Evolutionary conservation across 1,140 invertebrate genomes (phyloP).

Genomic region (Sycobia sp.): DNA sequence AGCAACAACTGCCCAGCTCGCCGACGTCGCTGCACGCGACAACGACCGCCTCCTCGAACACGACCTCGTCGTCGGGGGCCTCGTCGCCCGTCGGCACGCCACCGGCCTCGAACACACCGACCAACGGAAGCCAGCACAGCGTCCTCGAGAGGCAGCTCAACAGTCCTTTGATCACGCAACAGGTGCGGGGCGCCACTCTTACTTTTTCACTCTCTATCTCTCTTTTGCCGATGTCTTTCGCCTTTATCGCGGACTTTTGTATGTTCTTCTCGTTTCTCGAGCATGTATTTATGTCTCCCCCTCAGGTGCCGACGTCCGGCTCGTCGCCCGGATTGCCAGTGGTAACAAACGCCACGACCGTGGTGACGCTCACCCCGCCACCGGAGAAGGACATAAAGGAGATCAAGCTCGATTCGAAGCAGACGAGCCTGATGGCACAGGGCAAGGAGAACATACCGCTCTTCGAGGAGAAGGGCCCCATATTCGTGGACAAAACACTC

Average conservation of each 20-base stretch:
- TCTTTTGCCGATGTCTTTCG: no score
- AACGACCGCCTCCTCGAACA: slow-evolving; percentile 39
- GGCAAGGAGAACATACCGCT: slow-evolving; percentile 66
- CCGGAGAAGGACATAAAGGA: slow-evolving; percentile 58
- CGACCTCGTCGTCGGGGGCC: slow-evolving; percentile 45
- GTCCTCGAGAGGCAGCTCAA: slow-evolving; percentile 57
- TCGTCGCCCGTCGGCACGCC: slow-evolving; percentile 50
- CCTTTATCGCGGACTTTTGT: background rate
- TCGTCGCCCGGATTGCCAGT: slow-evolving; percentile 49
- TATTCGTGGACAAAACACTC: slow-evolving; percentile 50
- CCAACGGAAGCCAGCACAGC: slow-evolving; percentile 45
- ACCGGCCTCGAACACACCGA: slow-evolving; percentile 51
- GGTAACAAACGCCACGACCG: slow-evolving; percentile 53
- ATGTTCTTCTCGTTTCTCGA: no score
- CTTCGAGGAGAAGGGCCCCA: slow-evolving; percentile 53
- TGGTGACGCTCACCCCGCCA: slow-evolving; percentile 54
- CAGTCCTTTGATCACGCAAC: slow-evolving; percentile 55
- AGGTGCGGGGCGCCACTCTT: slow-evolving; percentile 32
- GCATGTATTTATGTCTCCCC: no score
- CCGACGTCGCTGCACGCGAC: slow-evolving; percentile 1
- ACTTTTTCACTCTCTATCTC: no score
- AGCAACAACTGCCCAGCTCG: slow-evolving; percentile 48
- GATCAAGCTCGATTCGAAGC: slow-evolving; percentile 54
- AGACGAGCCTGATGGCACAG: slow-evolving; percentile 57
- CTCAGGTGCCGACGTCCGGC: slow-evolving; percentile 39